phyloP scores from a whole-genome alignment of 2,113 vertebrate genomes.

The Rhizomys pruinosus region DNA sequence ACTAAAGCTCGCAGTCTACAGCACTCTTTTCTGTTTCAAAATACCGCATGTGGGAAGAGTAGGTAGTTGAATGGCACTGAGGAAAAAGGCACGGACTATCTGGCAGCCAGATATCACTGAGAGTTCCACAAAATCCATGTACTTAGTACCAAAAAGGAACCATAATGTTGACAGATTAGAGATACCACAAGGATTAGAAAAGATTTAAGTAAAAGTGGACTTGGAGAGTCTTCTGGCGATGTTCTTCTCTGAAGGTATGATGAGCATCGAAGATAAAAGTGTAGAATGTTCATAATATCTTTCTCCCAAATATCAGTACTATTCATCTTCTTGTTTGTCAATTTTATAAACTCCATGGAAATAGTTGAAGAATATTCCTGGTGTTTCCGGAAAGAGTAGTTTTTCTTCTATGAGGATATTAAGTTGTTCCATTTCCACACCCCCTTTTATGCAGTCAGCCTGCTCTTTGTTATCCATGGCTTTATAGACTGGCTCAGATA shows the following conservation, averaged over 20 bases:
- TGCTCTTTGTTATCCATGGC: not conserved
- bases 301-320: not conserved
- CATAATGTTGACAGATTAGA: not conserved
- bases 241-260: not conserved
- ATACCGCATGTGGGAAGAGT: not conserved
- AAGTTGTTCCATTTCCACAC: not conserved
- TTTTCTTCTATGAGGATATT: slow-evolving; percentile 17
- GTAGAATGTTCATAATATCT: not conserved
- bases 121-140: not conserved
- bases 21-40: not conserved
- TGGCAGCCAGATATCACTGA: not conserved
- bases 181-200: not conserved
- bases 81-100: not conserved
- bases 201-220: slow-evolving; percentile 23
- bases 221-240: not conserved
- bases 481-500: not conserved
- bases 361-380: not conserved
- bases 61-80: not conserved
- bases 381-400: not conserved
- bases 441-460: not conserved
- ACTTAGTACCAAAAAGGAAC: slow-evolving; percentile 7
- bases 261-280: slow-evolving; percentile 2
- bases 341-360: not conserved
- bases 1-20: no score
- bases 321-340: not conserved